These are phyloP conservation scores for Drosophila neocordata DNA, from an alignment of 1,140 invertebrate species.

Conservation along the genomic window DNA sequence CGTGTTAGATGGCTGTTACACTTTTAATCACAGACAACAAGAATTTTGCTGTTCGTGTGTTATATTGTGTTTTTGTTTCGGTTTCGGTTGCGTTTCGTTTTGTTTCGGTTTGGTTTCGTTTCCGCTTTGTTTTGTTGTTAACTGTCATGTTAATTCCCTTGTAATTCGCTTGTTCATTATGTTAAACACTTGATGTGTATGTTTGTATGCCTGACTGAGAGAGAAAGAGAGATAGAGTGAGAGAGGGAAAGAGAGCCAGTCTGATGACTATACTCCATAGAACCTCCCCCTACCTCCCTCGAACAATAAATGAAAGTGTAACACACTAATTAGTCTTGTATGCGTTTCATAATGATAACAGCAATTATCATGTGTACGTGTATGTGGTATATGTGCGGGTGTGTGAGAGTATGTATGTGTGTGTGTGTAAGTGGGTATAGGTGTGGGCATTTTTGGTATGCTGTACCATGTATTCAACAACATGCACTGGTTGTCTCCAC, in stretches of 20 bases:
- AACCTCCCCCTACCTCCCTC: constrained; percentile 10
- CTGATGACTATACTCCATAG: constrained; percentile 32
- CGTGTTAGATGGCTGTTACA: constrained; percentile 29
- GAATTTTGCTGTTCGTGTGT: constrained; percentile 35
- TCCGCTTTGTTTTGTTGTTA: constrained; percentile 58
- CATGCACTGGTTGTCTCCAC: constrained; percentile 3
- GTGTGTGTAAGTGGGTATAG: constrained; percentile 21
- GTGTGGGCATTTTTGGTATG: constrained; percentile 13
- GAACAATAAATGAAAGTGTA: constrained; percentile 77
- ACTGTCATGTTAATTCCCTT: constrained; percentile 74
- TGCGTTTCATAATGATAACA: constrained; percentile 80
- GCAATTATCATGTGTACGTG: constrained; percentile 70
- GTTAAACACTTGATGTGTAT: constrained; percentile 68
- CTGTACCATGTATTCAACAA: constrained; percentile 31
- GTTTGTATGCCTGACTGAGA: neutral
- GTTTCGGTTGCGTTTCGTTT: constrained; percentile 32
- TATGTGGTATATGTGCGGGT: constrained; percentile 14
- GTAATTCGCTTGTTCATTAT: constrained; percentile 80
- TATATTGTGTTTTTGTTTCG: constrained; percentile 28
- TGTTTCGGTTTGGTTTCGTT: constrained; percentile 32
- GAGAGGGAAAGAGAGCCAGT: constrained; percentile 1
- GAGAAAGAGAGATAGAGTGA: neutral
- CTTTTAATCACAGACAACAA: constrained; percentile 54
- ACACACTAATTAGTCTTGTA: constrained; percentile 78
- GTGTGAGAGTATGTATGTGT: neutral